A percentile compares a stretch with the other conserved stretches of the same genome.
phyloP scores from a whole-genome alignment of 2,113 vertebrate genomes.

The Sorex araneus region DNA sequence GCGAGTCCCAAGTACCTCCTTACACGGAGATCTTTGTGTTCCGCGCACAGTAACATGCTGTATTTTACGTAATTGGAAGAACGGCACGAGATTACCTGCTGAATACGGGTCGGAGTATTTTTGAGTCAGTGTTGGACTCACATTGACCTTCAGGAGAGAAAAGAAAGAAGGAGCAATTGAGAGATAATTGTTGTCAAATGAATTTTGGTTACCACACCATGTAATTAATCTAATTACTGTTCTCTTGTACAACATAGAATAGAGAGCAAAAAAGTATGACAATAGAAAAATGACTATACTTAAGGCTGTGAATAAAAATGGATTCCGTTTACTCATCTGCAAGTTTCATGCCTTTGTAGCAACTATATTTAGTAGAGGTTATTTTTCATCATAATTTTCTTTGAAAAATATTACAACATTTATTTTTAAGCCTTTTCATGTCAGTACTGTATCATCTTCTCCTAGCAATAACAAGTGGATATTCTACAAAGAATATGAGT shows the following conservation, averaged over 20 bases:
- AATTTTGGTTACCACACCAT: neutral
- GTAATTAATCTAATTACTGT: conserved; percentile 2
- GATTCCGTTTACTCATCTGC: neutral
- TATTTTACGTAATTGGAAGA: conserved; percentile 39
- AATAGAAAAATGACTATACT: conserved; percentile 4
- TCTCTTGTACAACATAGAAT: neutral
- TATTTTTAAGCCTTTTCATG: neutral
- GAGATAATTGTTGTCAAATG: conserved; percentile 35
- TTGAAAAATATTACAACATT: conserved; percentile 37
- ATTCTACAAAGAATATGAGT: neutral
- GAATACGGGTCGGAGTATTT: neutral
- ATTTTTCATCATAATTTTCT: conserved; percentile 33
- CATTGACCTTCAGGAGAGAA: neutral
- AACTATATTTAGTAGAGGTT: neutral
- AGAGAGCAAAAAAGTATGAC: neutral
- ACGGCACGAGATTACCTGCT: neutral
- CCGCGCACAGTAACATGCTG: neutral
- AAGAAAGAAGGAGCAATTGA: neutral
- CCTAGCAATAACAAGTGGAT: neutral
- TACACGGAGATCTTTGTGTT: neutral
- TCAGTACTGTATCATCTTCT: neutral
- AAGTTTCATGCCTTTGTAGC: neutral
- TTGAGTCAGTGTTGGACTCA: neutral
- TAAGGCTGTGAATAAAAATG: neutral
- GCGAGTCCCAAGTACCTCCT: neutral